phyloP scores from a whole-genome alignment of 1,140 invertebrate genomes.

The Drosophila athabasca region DNA sequence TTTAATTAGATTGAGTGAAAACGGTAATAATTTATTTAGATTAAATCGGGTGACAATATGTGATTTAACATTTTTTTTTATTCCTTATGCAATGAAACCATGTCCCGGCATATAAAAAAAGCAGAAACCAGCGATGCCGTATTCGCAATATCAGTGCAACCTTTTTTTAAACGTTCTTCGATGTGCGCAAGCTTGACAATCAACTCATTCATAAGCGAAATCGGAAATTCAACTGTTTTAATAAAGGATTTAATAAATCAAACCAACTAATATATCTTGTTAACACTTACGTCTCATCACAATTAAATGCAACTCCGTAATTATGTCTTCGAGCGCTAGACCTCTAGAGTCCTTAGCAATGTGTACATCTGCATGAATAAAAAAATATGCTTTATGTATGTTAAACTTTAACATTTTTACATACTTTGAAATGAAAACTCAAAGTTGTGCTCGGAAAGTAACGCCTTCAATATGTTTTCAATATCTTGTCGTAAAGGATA shows the following conservation, averaged over 20 bases:
- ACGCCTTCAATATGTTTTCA: constrained; percentile 93
- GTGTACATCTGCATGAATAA: constrained; percentile 15
- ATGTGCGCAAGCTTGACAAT: constrained; percentile 31
- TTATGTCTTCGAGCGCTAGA: constrained; percentile 31
- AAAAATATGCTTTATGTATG: neutral
- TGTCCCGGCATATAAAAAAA: constrained; percentile 28
- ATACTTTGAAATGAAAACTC: constrained; percentile 92
- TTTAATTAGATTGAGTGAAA: too few species aligned
- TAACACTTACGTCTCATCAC: constrained; percentile 34
- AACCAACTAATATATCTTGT: neutral
- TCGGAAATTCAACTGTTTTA: constrained; percentile 27
- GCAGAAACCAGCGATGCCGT: constrained; percentile 31
- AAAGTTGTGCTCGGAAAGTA: constrained; percentile 94
- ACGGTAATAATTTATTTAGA: too few species aligned
- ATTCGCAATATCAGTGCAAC: constrained; percentile 33
- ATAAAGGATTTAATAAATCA: neutral
- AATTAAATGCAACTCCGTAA: constrained; percentile 31
- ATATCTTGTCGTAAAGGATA: constrained; percentile 97
- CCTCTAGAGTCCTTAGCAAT: constrained; percentile 22
- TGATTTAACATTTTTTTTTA: neutral
- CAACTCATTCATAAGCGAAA: constrained; percentile 29
- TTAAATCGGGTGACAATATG: too few species aligned
- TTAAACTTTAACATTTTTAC: neutral
- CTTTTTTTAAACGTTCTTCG: constrained; percentile 34
- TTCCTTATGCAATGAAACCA: constrained; percentile 38